Evolutionary conservation across 2,113 vertebrate genomes (phyloP), one percentile per base, ranked within the genome.

Genomic region (Pycnonotus jocosus): DNA sequence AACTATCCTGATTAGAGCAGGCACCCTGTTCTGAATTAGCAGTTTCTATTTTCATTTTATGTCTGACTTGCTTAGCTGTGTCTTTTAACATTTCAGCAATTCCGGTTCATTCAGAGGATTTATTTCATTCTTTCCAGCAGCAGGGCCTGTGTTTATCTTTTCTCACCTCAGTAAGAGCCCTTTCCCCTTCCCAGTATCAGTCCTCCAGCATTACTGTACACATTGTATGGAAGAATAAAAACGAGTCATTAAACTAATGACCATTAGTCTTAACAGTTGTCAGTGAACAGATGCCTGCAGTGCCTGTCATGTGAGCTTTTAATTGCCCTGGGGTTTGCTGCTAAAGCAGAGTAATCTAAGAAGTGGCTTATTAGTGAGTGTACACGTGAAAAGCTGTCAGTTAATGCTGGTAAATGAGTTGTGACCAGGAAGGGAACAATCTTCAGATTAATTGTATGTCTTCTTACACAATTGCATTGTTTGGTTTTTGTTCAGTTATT

Each of bases 61-160:
- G 85, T 92, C 60, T 66, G 68, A 81, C 68, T 92, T 68, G 22
- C 72, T 94, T 44, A 81, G 68, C 40, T 83, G 68, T 88, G 50
- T 86, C 79, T 93, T 91, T 81, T 86, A 88, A 86, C 76, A 48
- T 86, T 95, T 94, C 90, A 92, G 71, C 73, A 93, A 85, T 93
- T 90, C 56, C 33, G 12, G 51, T 93, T 92, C 28, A 74, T 90
- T 95, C 51, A 23, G 64, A 93, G 82, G 88, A 88, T 95, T 94
- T 96, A 92, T 93, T 96, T 94, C 50, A n/a, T 81, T 95, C 79
- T 86, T 88, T 83, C 56, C 68, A 81, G 85, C 82, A 84, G 80
- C 51, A 78, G 82, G 61, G 68, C 70, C 76, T 60, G 47, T 95
- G 92, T 95, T 95, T 96, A 93, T 97, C 93, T 95, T 96, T 95